Evolutionary conservation across 2,797 vertebrate genomes (phyloP), one percentile per base, ranked within the genome.

Genomic region (Anabacerthia variegaticeps): DNA sequence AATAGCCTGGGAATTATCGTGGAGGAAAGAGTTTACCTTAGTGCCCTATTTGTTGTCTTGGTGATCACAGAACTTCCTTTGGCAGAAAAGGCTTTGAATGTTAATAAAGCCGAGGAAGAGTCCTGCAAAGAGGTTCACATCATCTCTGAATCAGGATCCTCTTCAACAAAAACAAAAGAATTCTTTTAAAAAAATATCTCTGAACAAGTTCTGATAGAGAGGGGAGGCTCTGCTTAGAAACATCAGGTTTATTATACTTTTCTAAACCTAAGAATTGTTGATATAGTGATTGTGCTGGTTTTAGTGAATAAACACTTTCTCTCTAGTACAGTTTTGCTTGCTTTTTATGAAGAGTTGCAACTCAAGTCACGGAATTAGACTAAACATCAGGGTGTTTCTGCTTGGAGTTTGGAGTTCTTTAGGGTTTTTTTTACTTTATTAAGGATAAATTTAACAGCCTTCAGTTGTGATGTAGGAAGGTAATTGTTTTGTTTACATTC

Each of bases 181-280:
- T 24, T 49, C 23, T 74, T 59, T 12, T 10, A 56, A 28, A 56
- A 56, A 54, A 58, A 3, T 8, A 18, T 66, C 2, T 26, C 27
- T 78, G 69, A 34, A 1, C 7, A 19, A 44, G 4, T 27, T 73
- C 34, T 69, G 48, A 17, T 2, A 15, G 48, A 55, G 39, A 55
- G 17, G 10, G 39, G 30, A 63, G 16, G 9, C 5, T 19, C 36
- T 43, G 30, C 62, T 72, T 43, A 36, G n/a, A 39, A 77, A 37
- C 1, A 2, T 1, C 3, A 1, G 3, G 1, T 52, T 85, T 43
- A 12, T 44, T 58, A 1, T 3, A 13, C 30, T 76, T 56, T 55
- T 23, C 41, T 85, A 10, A 41, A 73, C 8, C 3, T 37, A 36
- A 16, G 3, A 7, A 1, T 6, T 43, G 21, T 23, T 28, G 37